Evolutionary conservation across 2,888 invertebrate genomes (phyloP).

Genomic region (Drosophila nigricruria): DNA sequence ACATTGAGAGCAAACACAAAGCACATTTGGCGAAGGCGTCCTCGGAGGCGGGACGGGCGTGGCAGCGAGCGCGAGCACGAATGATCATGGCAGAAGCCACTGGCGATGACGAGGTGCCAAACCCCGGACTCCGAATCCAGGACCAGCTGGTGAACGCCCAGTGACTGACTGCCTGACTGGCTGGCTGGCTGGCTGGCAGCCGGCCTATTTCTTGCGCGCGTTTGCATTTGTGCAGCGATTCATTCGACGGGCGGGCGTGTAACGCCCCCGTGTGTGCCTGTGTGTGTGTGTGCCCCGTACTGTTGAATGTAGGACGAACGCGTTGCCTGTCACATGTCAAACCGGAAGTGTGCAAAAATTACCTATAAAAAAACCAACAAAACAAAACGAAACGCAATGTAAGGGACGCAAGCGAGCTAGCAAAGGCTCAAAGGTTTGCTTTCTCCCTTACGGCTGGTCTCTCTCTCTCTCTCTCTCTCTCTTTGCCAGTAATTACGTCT

Average conservation of each 20-base stretch:
- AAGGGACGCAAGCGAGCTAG: conserved; percentile 28
- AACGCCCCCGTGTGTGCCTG: conserved; percentile 53
- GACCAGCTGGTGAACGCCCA: conserved; percentile 71
- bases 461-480: neutral
- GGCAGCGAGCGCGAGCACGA: conserved; percentile 52
- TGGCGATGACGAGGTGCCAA: conserved; percentile 62
- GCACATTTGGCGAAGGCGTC: conserved; percentile 53
- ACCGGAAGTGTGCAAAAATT: conserved; percentile 75
- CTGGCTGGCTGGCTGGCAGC: conserved; percentile 51
- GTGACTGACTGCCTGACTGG: conserved; percentile 39
- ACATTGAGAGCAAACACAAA: conserved; percentile 19
- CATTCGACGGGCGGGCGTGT: conserved; percentile 76
- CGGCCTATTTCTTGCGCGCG: conserved; percentile 75
- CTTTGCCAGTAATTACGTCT: conserved; percentile 52
- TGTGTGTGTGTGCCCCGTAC: conserved; percentile 11
- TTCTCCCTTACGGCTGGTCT: conserved; percentile 21
- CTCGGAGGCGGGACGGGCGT: conserved; percentile 67
- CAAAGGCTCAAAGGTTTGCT: conserved; percentile 22
- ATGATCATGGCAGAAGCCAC: conserved; percentile 45
- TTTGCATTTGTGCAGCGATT: conserved; percentile 72
- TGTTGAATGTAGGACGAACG: conserved; percentile 30
- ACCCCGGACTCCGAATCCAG: conserved; percentile 24
- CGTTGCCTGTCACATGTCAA: conserved; percentile 82
- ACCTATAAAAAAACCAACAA: conserved; percentile 39
- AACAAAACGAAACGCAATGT: conserved; percentile 13